Conservation (phyloP, 2,888 invertebrate genomes). For the Agrochola lychnidis region DNA sequence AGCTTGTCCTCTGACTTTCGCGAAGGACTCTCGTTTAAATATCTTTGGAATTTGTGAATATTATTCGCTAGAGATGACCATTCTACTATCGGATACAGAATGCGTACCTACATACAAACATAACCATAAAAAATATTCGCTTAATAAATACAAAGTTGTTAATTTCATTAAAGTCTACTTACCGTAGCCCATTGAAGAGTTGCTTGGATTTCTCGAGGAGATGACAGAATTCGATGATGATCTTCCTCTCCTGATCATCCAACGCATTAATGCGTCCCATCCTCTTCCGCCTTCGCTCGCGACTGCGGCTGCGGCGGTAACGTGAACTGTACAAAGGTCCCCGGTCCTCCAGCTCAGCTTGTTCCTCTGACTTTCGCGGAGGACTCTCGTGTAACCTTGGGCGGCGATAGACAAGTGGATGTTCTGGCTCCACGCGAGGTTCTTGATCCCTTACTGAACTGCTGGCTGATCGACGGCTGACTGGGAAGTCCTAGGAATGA, state of each 20-base stretch:
- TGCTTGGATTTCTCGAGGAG: constrained; percentile 99
- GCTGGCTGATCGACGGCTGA: background rate
- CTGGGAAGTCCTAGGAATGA: background rate
- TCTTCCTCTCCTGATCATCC: constrained; percentile 91
- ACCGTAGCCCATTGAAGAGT: constrained; percentile 98
- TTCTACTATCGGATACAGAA: background rate
- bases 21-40: too few species aligned
- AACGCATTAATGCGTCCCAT: constrained; percentile 66
- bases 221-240: constrained; percentile 98
- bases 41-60: background rate
- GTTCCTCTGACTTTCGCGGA: background rate
- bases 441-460: too few species aligned
- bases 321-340: background rate
- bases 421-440: too few species aligned
- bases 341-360: constrained; percentile 1
- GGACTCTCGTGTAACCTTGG: background rate
- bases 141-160: background rate
- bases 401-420: background rate
- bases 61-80: background rate
- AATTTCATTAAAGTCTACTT: constrained; percentile 51
- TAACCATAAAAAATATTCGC: constrained; percentile 15
- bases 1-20: too few species aligned
- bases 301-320: background rate
- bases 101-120: background rate
- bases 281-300: background rate